Conservation (phyloP, 2,113 vertebrate genomes). For the Dicrurus megarhynchus region DNA sequence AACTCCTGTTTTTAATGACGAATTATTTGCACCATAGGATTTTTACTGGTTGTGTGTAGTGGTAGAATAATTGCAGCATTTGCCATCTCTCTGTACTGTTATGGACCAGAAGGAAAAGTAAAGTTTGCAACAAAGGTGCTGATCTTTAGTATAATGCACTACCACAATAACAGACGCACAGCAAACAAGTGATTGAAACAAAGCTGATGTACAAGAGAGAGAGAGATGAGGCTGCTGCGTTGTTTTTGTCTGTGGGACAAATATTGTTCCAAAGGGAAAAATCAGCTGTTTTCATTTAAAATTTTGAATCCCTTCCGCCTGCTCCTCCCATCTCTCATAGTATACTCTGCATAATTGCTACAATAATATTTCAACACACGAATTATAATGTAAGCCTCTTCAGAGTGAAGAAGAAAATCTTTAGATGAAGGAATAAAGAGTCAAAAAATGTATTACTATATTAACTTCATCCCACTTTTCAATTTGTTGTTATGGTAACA, state of each 20-base stretch:
- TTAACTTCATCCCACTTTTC: neutral
- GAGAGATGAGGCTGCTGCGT: neutral
- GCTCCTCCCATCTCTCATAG: fast-evolving
- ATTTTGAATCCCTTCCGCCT: neutral
- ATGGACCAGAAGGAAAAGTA: neutral
- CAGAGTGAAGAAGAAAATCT: neutral
- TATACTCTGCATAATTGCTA: neutral
- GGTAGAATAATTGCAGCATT: neutral
- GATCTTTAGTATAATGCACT: neutral
- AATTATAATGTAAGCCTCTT: neutral
- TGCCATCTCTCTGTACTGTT: neutral
- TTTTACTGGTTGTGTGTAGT: neutral
- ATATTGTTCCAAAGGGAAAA: neutral
- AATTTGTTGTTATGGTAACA: constrained; percentile 21
- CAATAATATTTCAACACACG: neutral
- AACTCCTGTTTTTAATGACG: neutral
- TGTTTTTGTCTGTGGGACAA: neutral
- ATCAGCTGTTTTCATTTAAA: neutral
- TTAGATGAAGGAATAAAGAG: neutral
- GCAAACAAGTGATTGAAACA: neutral
- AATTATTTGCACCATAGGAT: neutral
- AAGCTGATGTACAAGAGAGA: neutral
- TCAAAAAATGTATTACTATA: neutral
- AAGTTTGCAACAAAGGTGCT: neutral
- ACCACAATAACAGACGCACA: neutral